Conservation (phyloP, 2,113 vertebrate genomes). For the Sturnira hondurensis region DNA sequence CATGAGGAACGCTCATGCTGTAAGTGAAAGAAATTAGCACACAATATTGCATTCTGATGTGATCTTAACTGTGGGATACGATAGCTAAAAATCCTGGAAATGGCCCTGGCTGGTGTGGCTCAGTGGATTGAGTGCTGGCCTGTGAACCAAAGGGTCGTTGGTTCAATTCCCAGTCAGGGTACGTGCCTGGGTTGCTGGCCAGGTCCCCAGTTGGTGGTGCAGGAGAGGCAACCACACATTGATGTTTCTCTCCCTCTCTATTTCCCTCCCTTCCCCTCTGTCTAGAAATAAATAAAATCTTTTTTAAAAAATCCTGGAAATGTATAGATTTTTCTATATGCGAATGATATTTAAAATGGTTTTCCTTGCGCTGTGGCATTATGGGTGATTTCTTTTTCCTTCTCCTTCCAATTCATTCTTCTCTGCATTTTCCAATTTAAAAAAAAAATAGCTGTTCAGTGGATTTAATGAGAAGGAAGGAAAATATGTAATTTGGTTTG, state of each 20-base stretch:
- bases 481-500: slow-evolving; percentile 10
- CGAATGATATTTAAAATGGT: neutral
- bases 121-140: too few species aligned
- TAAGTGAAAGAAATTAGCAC: neutral
- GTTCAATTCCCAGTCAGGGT: too few species aligned
- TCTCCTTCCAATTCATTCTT: neutral
- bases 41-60: neutral
- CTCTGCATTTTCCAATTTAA: neutral
- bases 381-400: neutral
- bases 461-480: slow-evolving; percentile 11
- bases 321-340: neutral
- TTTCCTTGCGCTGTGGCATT: neutral
- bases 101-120: too few species aligned
- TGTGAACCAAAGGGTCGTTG: too few species aligned
- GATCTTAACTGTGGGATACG: neutral
- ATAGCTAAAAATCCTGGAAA: neutral
- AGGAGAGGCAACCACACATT: too few species aligned
- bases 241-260: too few species aligned
- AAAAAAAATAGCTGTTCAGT: neutral
- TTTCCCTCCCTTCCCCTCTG: too few species aligned
- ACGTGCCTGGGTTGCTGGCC: too few species aligned
- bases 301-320: neutral
- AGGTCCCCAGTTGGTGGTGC: too few species aligned
- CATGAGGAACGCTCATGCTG: neutral
- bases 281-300: too few species aligned